Base-by-base conservation (phyloP, 2,888 invertebrate genomes). In the Drosophila differens region DNA sequence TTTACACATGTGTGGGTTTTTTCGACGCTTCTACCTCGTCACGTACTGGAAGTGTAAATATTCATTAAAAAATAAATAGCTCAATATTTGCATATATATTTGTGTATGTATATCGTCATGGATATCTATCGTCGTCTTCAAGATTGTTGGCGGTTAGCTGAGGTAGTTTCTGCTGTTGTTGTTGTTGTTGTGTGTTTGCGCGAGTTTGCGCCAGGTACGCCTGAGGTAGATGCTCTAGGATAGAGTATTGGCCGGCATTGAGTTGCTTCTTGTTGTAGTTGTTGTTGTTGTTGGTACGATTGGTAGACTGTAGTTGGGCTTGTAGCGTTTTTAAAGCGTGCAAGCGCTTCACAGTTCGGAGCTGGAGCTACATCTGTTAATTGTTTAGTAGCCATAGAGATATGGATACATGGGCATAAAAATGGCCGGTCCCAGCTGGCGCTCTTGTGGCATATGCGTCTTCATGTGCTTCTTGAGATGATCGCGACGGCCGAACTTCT, bases 381-480 rank as follows among this genome's bases (percentile, higher is more conserved):
- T 32, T 39, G 47, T 19, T 68, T 94, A 95, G 87, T 95, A 95
- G 12, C 95, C 95, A 78, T 95, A 95, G 3, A 95, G 83, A 87
- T 95, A 95, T 55, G 95, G 95, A 32, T 95, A 95, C 63, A 95
- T 91, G 41, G 95, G 95, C 62, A 95, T 94, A 73, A 95, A 95
- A 16, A 95, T 94, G 7, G 95, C 94, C 93, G 95, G 95, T 94
- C 95, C 94, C 94, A 95, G 94, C 70, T 95, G 94, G 75, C 95
- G 95, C 30, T 95, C 95, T 70, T 95, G 95, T 22, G 95, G 92
- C 83, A 94, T 94, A 91, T 99, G 98, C 0, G 98, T 98, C 89
- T 97, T 95, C 70, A 96, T 96, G 92, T 99, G 99, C 90, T 99
- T 99, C 94, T 98, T 98, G 69, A 99, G 94, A 92, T 99, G 99